Evolutionary conservation across 2,113 vertebrate genomes (phyloP).

Genomic region (Sinocyclocheilus maitianheensis): DNA sequence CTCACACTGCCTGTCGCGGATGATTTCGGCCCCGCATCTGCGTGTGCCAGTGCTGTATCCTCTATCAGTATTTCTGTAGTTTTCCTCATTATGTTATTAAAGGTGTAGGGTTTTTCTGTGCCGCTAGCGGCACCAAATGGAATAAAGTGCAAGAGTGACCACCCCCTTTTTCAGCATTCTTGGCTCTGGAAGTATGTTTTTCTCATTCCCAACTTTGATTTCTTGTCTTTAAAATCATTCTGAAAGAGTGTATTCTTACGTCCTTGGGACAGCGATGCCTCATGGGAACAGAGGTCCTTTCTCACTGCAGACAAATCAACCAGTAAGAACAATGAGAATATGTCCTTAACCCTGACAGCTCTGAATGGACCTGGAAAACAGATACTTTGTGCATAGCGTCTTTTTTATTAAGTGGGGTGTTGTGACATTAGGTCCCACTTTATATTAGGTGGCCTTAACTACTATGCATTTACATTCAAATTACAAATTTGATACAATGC

Average conservation of each 20-base stretch:
- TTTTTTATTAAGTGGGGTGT: too few species aligned
- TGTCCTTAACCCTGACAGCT: too few species aligned
- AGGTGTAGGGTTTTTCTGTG: background rate
- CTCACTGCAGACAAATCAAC: background rate
- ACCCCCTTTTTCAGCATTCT: background rate
- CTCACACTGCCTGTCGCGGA: slow-evolving; percentile 12
- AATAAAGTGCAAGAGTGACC: background rate
- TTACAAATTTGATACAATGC: too few species aligned
- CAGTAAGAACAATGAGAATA: too few species aligned
- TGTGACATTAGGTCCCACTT: too few species aligned
- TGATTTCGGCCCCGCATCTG: slow-evolving; percentile 10
- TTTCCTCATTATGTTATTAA: slow-evolving; percentile 16
- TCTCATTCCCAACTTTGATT: background rate
- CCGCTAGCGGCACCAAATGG: background rate
- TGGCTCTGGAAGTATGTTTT: background rate
- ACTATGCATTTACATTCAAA: too few species aligned
- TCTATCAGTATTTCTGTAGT: background rate
- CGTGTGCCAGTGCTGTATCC: slow-evolving; percentile 12
- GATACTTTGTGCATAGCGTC: too few species aligned
- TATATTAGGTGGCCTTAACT: too few species aligned
- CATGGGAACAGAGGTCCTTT: background rate
- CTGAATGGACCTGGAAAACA: too few species aligned
- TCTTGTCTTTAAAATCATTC: background rate
- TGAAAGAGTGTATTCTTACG: background rate
- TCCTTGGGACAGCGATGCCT: background rate